Evolutionary conservation across 2,113 vertebrate genomes (phyloP).

Genomic region (Sceloporus tristichus): DNA sequence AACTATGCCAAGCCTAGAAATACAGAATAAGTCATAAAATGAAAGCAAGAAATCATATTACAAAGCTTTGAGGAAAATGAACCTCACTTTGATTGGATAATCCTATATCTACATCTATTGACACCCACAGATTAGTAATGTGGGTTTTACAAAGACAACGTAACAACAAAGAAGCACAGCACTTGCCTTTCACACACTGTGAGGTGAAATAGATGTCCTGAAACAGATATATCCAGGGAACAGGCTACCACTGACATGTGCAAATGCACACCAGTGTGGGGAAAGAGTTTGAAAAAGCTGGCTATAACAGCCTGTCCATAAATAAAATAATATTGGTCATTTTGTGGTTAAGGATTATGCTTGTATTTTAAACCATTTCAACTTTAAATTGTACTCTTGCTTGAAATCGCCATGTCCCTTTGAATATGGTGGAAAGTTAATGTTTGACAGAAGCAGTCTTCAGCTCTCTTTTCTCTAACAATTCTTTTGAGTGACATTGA

Average conservation of each 20-base stretch:
- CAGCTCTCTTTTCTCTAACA: conserved; percentile 14
- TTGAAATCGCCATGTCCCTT: neutral
- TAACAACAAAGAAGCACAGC: neutral
- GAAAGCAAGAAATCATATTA: neutral
- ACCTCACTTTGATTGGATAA: neutral
- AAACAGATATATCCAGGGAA: neutral
- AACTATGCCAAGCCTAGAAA: too few species aligned
- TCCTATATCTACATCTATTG: neutral
- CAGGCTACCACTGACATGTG: neutral
- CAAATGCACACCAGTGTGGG: neutral
- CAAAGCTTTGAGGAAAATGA: neutral
- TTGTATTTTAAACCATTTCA: neutral
- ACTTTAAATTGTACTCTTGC: conserved; percentile 4
- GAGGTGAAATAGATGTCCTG: neutral
- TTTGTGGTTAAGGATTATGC: neutral
- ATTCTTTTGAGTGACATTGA: neutral
- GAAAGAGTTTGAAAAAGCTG: too few species aligned
- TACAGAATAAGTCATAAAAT: neutral
- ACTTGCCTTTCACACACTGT: neutral
- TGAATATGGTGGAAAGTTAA: neutral
- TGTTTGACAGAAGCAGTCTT: neutral
- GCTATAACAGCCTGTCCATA: neutral
- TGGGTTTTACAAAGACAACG: neutral
- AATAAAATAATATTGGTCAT: neutral
- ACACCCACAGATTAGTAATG: neutral